These are phyloP conservation scores for Coelinius sp. DNA, from an alignment of 2,888 invertebrate species.

Conservation along the genomic window DNA sequence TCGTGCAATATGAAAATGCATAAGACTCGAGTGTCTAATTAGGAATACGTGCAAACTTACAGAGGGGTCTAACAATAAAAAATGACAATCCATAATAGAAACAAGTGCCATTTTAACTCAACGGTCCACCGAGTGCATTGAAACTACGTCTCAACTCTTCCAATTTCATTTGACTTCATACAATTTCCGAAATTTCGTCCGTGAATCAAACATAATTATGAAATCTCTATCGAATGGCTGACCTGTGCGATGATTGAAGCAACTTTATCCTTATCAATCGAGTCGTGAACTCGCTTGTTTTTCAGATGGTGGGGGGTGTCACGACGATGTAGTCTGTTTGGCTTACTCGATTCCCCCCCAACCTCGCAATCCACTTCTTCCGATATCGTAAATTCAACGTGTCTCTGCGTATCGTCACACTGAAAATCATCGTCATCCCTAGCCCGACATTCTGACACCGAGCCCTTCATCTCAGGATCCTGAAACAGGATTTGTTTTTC, in stretches of 20 bases:
- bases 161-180: not conserved
- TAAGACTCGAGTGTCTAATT: too few species aligned
- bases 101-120: not conserved
- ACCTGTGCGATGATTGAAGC: constrained; percentile 81
- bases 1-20: too few species aligned
- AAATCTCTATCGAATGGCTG: constrained; percentile 55
- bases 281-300: constrained; percentile 90
- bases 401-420: constrained; percentile 74
- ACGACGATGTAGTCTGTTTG: constrained; percentile 84
- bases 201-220: constrained; percentile 33
- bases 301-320: constrained; percentile 99
- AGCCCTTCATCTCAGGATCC: constrained; percentile 70
- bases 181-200: constrained; percentile 21
- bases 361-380: constrained; percentile 71
- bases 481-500: constrained; percentile 53
- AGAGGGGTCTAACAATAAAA: too few species aligned
- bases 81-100: not conserved
- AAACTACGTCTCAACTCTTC: not conserved
- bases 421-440: constrained; percentile 76
- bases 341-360: constrained; percentile 72
- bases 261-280: constrained; percentile 80
- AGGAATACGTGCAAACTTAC: too few species aligned
- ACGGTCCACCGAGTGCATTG: not conserved
- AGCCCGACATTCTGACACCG: constrained; percentile 75
- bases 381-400: constrained; percentile 67